Percentiles rank a stretch among this genome's conserved stretches.
Conservation (phyloP, 2,888 invertebrate genomes). For the Hyposoter dolosus region DNA sequence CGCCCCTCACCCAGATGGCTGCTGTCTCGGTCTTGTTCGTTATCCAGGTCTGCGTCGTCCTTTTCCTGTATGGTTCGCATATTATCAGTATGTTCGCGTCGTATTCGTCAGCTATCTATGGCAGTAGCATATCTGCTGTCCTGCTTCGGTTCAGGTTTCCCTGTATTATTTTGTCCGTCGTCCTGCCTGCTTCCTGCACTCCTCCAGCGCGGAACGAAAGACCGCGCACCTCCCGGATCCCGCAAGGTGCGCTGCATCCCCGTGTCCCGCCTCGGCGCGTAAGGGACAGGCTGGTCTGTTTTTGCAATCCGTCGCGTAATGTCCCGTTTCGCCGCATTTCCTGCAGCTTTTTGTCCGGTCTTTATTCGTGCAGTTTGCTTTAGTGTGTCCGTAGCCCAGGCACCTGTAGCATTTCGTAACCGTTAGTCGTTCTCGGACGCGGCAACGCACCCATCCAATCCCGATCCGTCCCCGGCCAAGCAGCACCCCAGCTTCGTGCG, state of each 20-base stretch:
- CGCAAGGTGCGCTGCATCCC: slow-evolving; percentile 45
- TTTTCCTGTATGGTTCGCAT: background rate
- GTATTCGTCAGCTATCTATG: background rate
- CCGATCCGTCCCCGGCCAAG: slow-evolving; percentile 34
- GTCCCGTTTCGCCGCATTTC: slow-evolving; percentile 17
- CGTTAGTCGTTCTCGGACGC: slow-evolving; percentile 39
- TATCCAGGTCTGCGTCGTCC: background rate
- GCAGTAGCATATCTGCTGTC: slow-evolving; percentile 14
- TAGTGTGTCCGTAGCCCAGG: slow-evolving; percentile 22
- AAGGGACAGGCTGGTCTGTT: slow-evolving; percentile 31
- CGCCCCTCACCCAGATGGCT: background rate
- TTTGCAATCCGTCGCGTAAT: slow-evolving; percentile 29
- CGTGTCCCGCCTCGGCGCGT: slow-evolving; percentile 48
- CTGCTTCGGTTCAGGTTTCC: slow-evolving; percentile 27
- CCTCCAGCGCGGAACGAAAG: slow-evolving; percentile 59
- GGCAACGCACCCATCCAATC: slow-evolving; percentile 44
- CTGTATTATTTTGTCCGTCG: slow-evolving; percentile 4
- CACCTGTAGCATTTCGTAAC: slow-evolving; percentile 37
- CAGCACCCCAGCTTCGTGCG: slow-evolving; percentile 18
- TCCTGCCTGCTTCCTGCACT: background rate
- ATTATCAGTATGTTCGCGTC: background rate
- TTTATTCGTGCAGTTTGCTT: background rate
- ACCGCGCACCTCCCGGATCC: slow-evolving; percentile 51
- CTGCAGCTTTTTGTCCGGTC: slow-evolving; percentile 34
- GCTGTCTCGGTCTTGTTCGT: background rate